A percentile compares a stretch with the other conserved stretches of the same genome.
These are phyloP conservation scores for Zosterops hypoxanthus DNA, from an alignment of 2,113 vertebrate species.

Conservation along the genomic window DNA sequence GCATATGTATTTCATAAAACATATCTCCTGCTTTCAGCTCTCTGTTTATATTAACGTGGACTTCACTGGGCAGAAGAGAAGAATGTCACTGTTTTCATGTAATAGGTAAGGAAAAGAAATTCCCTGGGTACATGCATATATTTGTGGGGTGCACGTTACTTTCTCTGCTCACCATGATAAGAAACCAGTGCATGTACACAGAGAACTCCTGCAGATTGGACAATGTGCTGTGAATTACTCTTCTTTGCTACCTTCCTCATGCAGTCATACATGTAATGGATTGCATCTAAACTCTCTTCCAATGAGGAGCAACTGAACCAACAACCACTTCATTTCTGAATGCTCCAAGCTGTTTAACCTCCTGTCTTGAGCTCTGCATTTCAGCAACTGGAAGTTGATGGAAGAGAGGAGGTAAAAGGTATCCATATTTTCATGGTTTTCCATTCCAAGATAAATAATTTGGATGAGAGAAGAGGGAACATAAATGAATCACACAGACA, in stretches of 20 bases:
- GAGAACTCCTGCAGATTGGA: background rate
- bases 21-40: background rate
- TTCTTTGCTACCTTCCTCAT: background rate
- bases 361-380: background rate
- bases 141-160: background rate
- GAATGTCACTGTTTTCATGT: background rate
- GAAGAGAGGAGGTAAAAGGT: background rate
- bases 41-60: background rate
- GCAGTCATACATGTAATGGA: background rate
- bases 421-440: background rate
- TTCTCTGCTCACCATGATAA: background rate
- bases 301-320: background rate
- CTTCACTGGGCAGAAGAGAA: background rate
- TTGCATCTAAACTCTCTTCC: background rate
- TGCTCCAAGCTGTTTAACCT: background rate
- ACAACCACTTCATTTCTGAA: background rate
- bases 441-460: slow-evolving; percentile 16
- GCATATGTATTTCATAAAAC: background rate
- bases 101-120: background rate
- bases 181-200: background rate
- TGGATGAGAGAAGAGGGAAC: background rate
- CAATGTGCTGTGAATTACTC: background rate
- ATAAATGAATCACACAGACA: slow-evolving; percentile 13
- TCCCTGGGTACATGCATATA: background rate
- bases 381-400: background rate